Base-by-base conservation (phyloP, 53 echinoderm and acorn worm genomes). In the Paelopatides confundens region DNA sequence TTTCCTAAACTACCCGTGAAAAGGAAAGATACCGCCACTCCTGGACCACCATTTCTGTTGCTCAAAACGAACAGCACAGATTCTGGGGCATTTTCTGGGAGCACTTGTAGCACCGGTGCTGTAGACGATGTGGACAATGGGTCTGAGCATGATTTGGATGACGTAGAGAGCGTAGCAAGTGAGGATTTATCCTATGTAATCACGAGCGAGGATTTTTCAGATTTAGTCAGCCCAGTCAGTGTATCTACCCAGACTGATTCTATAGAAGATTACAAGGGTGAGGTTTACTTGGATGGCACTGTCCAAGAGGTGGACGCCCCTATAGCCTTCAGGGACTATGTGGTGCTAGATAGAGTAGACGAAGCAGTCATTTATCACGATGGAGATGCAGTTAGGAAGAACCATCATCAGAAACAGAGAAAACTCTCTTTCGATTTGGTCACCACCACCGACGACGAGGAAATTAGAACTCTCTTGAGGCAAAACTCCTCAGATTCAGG, bases 221-320 rank as follows among this genome's bases (percentile, higher is more conserved):
- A 79, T 9, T n/a, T n/a, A n/a, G 65, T 14, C 35, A 2, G 32
- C 18, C 68, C 68, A 28, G 35, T 67, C 24, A 79, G 54, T 33
- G 79, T 53, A 0, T 79, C 79, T 6, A 79, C 79, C 8, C 79
- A 79, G 48, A 79, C 79, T 31, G 79, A 53, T 13, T 5, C 35
- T 1, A 58, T 21, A 5, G 17, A 31, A 2, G 51, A 51, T 4
- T n/a, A 13, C 10, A 53, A 21, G 51, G 9, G 79, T 2, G 53
- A 79, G 13, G 53, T 79, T 4, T 79, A 79, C 17, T 33, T 79
- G 53, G 52, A 52, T 53, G 79, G 79, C 14, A 79, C 49, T 14
- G 79, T 79, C 0, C 79, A 51, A 21, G 79, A 79, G 52, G 79
- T 79, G 18, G 79, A 79, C 13, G 51, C 79, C 33, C 79, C 79